Base-by-base conservation (phyloP, 1,140 invertebrate genomes). In the Trichoplusia ni region DNA sequence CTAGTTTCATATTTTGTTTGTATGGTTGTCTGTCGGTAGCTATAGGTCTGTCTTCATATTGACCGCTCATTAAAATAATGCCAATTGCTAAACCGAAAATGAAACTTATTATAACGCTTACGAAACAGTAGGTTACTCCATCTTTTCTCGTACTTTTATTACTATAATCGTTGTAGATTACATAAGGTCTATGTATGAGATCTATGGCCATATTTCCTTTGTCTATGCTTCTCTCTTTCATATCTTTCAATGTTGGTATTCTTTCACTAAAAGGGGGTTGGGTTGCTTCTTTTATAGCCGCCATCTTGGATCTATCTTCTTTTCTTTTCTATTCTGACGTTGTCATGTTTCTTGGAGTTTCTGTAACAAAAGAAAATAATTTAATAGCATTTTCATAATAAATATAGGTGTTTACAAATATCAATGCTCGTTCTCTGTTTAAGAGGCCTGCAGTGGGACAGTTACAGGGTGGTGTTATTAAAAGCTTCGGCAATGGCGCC, bases 91-190 rank as follows among this genome's bases (percentile, higher is more conserved):
- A 47, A 23, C 70, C 66, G 8, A 66, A 68, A 19, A 68, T 21
- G 40, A 73, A 70, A 38, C 71, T 75, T 53, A 71, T 40, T 8
- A 73, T 51, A 7, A 70, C 65, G 44, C 71, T 73, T 16, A 73
- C 3, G 40, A 73, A 47, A 42, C 71, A 73, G 21, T 67, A 67
- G 5, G 46, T 51, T 1, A 60, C 3, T 2, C 27, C 18, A 25
- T 60, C 56, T 23, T 25, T 60, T 47, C 38, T 46, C 4, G 13
- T 16, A 5, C 19, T 59, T n/a, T 13, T 47, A 23, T 35, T 46
- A 8, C 11, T 59, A 19, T 25, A 33, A 25, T 60, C 31, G 3
- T 47, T 47, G 13, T 46, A 47, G 4, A 60, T 18, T 9, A 60
- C 29, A 33, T 46, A 60, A 1, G 56, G 42, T 42, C 25, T 58